Base-by-base conservation (phyloP, 2,888 invertebrate species). In the Lycaena phlaeas region DNA sequence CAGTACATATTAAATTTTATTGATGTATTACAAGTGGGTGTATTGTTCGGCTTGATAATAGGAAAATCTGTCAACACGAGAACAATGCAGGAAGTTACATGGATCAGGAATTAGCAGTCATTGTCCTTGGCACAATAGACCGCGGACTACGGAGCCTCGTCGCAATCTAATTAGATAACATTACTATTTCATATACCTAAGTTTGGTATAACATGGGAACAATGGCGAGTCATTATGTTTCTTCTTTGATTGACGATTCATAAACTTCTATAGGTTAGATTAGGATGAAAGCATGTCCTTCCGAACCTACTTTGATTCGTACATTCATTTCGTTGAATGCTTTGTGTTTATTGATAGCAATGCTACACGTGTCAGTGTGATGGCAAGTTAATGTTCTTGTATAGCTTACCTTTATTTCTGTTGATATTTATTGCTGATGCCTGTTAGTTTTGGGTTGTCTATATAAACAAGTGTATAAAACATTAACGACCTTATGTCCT, bases 21-120 rank as follows among this genome's bases (percentile, higher is more conserved):
- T 44, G 37, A 45, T 47, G 46, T 50, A 51, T 43, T 48, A 54
- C 49, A 54, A 54, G 51, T 52, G 51, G 46, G 44, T 42, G 48
- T 51, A 56, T 76, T 73, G 74, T 77, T 68, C 68, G 53, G 57
- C 53, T 56, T 67, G 66, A 74, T 77, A 78, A 81, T 81, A 74
- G 77, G 74, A 79, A 78, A 81, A 81, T 79, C 79, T 79, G 81
- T 78, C 81, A 81, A 77, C 76, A 78, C 60, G 56, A 63, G 71
- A 70, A 82, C 81, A 81, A 81, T 77, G 70, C 65, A 64, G 68
- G 68, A 76, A 75, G 78, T 75, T 73, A 78, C 75, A 77, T 68
- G 73, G 79, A 81, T 79, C 78, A 76, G 76, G 73, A 78, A 79
- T 82, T 81, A 79, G 73, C 67, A 68, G 72, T 68, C 76, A 81